A percentile compares a stretch with the other conserved stretches of the same genome.
Evolutionary conservation across 1,140 invertebrate species (phyloP).

Genomic region (Drosophila asahinai): DNA sequence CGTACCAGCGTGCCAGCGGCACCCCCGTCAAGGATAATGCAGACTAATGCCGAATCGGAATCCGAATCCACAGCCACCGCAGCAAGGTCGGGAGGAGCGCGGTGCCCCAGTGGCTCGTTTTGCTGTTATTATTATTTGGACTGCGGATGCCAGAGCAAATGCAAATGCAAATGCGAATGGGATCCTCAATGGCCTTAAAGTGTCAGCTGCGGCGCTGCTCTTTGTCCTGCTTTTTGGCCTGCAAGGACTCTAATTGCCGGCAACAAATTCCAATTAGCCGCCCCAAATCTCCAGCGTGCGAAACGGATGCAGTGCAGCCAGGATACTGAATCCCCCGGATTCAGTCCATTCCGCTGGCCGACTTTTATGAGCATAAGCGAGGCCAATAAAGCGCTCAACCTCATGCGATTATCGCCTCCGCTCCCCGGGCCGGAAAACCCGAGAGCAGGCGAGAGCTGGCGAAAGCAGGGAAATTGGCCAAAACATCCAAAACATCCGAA

Average conservation of each 20-base stretch:
- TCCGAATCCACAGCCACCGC: conserved; percentile 40
- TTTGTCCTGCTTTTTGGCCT: conserved; percentile 44
- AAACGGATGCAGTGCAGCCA: conserved; percentile 20
- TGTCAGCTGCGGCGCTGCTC: conserved; percentile 57
- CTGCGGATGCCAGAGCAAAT: conserved; percentile 26
- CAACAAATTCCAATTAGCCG: conserved; percentile 65
- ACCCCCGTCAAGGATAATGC: conserved; percentile 57
- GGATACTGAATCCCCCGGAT: conserved; percentile 1
- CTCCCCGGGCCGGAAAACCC: conserved; percentile 16
- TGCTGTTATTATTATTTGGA: conserved; percentile 45
- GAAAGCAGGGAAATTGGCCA: conserved; percentile 33
- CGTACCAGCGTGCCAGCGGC: conserved; percentile 2
- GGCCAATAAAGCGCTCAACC: conserved; percentile 51
- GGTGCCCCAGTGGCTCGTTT: conserved; percentile 26
- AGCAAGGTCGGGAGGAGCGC: conserved; percentile 40
- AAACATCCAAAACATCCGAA: conserved; percentile 24
- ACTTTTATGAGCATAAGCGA: conserved; percentile 55
- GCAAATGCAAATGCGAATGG: conserved; percentile 53
- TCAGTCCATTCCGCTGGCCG: conserved; percentile 22
- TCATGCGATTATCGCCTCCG: conserved; percentile 57
- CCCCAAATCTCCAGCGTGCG: conserved; percentile 33
- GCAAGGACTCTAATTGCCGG: conserved; percentile 54
- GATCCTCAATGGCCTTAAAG: conserved; percentile 64
- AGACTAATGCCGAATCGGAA: conserved; percentile 61
- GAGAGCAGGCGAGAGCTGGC: conserved; percentile 6